A percentile compares a stretch with the other conserved stretches of the same genome.
These are phyloP conservation scores for Clunio marinus DNA, from an alignment of 2,888 invertebrate genomes.

Conservation along the genomic window DNA sequence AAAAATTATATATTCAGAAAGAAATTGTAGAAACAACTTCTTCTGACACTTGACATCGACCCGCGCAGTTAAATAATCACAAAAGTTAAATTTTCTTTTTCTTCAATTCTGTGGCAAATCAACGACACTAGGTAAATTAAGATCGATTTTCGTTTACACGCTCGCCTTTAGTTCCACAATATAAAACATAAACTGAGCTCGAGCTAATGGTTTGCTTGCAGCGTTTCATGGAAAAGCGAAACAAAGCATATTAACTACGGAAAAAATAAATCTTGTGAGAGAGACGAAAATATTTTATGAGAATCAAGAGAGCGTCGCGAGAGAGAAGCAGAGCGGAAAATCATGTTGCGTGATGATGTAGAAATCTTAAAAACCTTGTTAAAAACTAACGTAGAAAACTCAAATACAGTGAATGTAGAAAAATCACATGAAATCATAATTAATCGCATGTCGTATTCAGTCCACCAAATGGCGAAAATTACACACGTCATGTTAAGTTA, in stretches of 20 bases:
- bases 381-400: background rate
- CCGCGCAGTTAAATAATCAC: background rate
- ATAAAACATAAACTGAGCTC: background rate
- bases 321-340: background rate
- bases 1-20: too few species aligned
- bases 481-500: background rate
- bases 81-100: background rate
- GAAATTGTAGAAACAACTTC: too few species aligned
- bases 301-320: background rate
- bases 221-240: constrained; percentile 3
- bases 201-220: background rate
- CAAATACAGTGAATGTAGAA: background rate
- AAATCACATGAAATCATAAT: background rate
- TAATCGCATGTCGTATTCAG: background rate
- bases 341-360: background rate
- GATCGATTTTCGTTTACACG: background rate
- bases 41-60: constrained; percentile 1
- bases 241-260: too few species aligned
- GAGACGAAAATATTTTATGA: too few species aligned
- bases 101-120: background rate
- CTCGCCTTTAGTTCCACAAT: constrained; percentile 6
- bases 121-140: background rate
- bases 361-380: background rate
- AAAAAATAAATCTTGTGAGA: too few species aligned
- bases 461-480: background rate